Base-by-base conservation (phyloP, 1,140 invertebrate genomes). In the Procambarus virginalis region DNA sequence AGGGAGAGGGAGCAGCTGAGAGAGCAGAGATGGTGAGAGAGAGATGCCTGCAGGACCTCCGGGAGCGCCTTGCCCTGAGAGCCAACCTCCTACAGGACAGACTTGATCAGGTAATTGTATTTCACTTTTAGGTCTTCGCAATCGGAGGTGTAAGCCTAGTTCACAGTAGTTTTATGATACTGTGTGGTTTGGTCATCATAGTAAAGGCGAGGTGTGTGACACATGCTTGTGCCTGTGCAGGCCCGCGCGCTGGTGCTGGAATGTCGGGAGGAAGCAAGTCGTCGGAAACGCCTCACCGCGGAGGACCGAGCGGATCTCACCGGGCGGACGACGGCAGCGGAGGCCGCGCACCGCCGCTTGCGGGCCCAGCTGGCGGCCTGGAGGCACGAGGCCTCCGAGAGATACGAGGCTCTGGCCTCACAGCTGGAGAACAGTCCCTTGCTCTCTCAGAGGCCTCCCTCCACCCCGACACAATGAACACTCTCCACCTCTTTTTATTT, bases 21-120 rank as follows among this genome's bases (percentile, higher is more conserved):
- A 64, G 12, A 64, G 60, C 12, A 64, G 87, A 89, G 51, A 77
- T 64, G 70, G 87, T 89, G 34, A 34, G 73, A 48, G 87, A 89
- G 48, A 70, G 87, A 22, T 89, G 87, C 58, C 81, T 89, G 10
- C 79, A 89, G 22, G 87, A 89, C 87, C 73, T 89, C 3, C 55
- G 81, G 17, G 87, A 89, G 8, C 60, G 87, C 76, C 81, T 89
- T 34, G 87, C 87, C 64, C 73, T 89, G 51, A 83, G 87, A 76
- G 87, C 87, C 70, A 89, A 89, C 70, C 79, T 89, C 22, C 73
- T 89, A 8, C 87, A 89, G 46, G 87, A 89, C 46, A 83, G 70
- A 78, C 87, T 89, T n/a, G 87, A 89, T 73, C 78, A 89, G 80
- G 87, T 89, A 68, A 34, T 34, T 34, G 34, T 34, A 34, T 34